These are phyloP conservation scores for Calliopum simillimum DNA, from an alignment of 2,888 invertebrate species.

Conservation along the genomic window DNA sequence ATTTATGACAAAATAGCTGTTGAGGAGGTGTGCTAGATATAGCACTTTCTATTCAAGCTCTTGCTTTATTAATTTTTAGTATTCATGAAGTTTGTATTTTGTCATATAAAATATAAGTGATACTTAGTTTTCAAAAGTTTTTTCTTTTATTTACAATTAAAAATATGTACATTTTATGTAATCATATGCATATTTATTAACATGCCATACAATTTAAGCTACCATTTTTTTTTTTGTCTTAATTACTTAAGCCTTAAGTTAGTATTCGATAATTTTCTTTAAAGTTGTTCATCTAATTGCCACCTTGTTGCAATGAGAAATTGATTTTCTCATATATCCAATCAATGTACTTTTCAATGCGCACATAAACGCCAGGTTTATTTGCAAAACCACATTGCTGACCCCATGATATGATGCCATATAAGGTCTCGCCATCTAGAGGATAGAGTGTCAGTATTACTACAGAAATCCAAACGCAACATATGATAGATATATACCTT, in stretches of 20 bases:
- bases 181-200: too few relatives aligned
- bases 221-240: too few relatives aligned
- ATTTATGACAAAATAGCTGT: too few relatives aligned
- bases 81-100: too few relatives aligned
- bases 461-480: neutral
- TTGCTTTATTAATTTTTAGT: too few relatives aligned
- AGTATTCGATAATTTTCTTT: constrained; percentile 5
- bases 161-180: too few relatives aligned
- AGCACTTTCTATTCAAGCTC: too few relatives aligned
- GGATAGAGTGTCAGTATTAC: constrained; percentile 5
- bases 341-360: constrained; percentile 73
- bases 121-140: too few relatives aligned
- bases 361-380: constrained; percentile 81
- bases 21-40: too few relatives aligned
- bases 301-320: constrained; percentile 50
- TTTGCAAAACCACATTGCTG: constrained; percentile 80
- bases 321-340: constrained; percentile 76
- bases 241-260: neutral
- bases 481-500: constrained; percentile 65
- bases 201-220: too few relatives aligned
- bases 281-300: constrained; percentile 2
- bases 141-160: too few relatives aligned
- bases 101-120: too few relatives aligned
- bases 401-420: constrained; percentile 83
- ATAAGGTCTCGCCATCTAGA: constrained; percentile 74